Evolutionary conservation across 2,888 invertebrate genomes (phyloP), one percentile per base, ranked within the genome.

Genomic region (Phlogophora meticulosa): DNA sequence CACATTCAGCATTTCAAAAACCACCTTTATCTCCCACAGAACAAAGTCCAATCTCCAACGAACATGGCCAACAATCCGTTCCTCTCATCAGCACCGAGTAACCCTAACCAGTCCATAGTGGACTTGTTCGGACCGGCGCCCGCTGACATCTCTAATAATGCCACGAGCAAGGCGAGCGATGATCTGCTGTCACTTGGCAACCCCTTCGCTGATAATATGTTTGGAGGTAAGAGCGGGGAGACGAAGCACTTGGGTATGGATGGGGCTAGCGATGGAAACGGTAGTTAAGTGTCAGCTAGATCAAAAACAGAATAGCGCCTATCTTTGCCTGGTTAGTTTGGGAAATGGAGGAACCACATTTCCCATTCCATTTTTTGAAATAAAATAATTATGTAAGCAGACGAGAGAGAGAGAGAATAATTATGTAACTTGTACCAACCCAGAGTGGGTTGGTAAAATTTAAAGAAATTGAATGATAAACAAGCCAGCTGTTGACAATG

Each of bases 131-230:
- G 97, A 36, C 96, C 97, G 1, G 94, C 96, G 7, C 94, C 96
- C 0, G 89, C 92, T 0, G 94, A 95, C 62, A 84, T 87, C 5
- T 82, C 87, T 15, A 85, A 88, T 15, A 85, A 88, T n/a, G 82
- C 85, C 4, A 76, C 87, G 1, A 90, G 92, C 72, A 98, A 97
- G 93, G 98, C 98, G 24, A 98, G 98, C 15, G 99, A 99, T 87
- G 98, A 99, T 93, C 95, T 99, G 79, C 96, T 99, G 61, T 97
- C 98, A 86, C 96, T 99, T 78, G 98, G 98, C 49, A 99, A 99
- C 96, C 99, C 99, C 11, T 99, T 99, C 90, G 98, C 98, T 42
- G 98, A 98, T 87, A 97, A 98, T 87, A 97, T 98, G 97, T 98
- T 98, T 88, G 96, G 97, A 81, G 96, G 96, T 95, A 84, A 89